phyloP scores from a whole-genome alignment of 2,113 vertebrate species.

The Conger conger region DNA sequence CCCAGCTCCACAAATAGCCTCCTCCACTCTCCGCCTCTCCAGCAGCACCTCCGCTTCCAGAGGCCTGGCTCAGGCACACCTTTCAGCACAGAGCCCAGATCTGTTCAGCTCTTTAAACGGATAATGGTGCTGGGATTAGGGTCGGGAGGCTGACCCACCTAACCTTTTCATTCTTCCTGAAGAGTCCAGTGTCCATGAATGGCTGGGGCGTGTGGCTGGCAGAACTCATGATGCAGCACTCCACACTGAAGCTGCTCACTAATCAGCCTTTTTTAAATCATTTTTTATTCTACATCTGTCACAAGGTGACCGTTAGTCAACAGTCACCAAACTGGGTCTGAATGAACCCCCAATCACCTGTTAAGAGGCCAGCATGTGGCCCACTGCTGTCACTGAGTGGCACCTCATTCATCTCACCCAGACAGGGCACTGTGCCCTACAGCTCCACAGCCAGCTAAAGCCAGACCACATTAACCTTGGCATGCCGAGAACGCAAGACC shows the following conservation, averaged over 20 bases:
- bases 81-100: neutral
- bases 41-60: neutral
- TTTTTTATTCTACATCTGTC: neutral
- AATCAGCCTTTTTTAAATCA: neutral
- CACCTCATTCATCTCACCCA: neutral
- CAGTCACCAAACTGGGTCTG: neutral
- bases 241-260: neutral
- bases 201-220: neutral
- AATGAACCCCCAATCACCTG: neutral
- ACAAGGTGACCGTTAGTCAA: neutral
- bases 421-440: neutral
- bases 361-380: neutral
- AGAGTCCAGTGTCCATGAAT: neutral
- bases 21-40: neutral
- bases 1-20: conserved; percentile 3
- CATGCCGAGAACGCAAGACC: neutral
- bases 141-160: neutral
- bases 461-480: neutral
- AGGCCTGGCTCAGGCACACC: neutral
- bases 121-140: neutral
- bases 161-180: neutral
- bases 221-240: neutral
- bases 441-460: neutral
- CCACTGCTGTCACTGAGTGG: neutral
- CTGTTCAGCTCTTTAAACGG: neutral